phyloP scores from a whole-genome alignment of 53 echinoderm and acorn worm genomes.

The Actinopyga echinites region DNA sequence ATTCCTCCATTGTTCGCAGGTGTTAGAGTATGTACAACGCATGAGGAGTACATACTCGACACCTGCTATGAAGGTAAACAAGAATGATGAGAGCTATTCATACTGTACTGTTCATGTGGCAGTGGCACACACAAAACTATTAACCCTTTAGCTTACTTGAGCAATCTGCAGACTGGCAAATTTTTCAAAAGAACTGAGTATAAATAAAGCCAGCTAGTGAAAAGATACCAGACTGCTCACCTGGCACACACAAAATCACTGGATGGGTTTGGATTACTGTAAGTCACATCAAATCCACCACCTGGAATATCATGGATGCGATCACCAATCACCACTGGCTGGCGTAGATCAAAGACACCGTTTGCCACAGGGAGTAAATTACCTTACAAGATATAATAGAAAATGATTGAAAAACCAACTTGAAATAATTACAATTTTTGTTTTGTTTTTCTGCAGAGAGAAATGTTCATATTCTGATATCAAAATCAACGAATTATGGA shows the following conservation, averaged over 20 bases:
- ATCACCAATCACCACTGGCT: slow-evolving; percentile 58
- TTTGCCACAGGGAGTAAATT: slow-evolving; percentile 59
- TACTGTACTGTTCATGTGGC: too few relatives aligned
- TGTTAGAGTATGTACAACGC: too few relatives aligned
- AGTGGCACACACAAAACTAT: too few relatives aligned
- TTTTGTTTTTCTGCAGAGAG: background rate
- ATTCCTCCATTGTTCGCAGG: too few relatives aligned
- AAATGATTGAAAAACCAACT: background rate
- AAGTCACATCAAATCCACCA: slow-evolving; percentile 82
- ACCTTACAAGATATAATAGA: slow-evolving; percentile 44
- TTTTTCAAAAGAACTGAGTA: too few relatives aligned
- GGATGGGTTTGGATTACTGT: slow-evolving; percentile 53
- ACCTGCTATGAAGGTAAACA: too few relatives aligned
- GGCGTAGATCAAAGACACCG: slow-evolving; percentile 77
- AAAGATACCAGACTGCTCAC: slow-evolving; percentile 31
- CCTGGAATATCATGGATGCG: slow-evolving; percentile 72
- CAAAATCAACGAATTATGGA: too few relatives aligned
- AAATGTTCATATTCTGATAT: background rate
- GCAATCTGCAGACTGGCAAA: too few relatives aligned
- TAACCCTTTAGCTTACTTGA: too few relatives aligned
- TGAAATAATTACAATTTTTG: background rate
- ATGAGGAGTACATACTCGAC: too few relatives aligned
- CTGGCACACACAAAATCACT: slow-evolving; percentile 58
- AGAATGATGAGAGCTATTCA: too few relatives aligned
- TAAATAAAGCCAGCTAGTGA: too few relatives aligned